Conservation (phyloP, 1,140 invertebrate genomes). For the Drosophila sulfurigaster region DNA sequence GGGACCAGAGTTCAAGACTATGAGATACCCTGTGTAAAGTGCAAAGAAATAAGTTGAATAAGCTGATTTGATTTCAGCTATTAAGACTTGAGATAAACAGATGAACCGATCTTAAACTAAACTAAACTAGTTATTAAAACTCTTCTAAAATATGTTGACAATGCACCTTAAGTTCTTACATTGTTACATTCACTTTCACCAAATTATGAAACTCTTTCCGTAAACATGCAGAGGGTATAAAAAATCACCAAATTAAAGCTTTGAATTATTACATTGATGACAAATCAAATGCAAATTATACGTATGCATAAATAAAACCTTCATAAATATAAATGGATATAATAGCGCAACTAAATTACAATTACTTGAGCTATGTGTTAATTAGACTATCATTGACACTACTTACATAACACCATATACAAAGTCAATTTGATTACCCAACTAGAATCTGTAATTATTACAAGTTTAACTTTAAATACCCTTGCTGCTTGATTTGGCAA, state of each 20-base stretch:
- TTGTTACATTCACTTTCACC: background rate
- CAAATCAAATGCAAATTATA: constrained; percentile 43
- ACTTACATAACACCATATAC: background rate
- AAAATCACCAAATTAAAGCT: constrained; percentile 49
- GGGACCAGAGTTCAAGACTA: background rate
- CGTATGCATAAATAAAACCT: background rate
- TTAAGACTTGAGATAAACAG: no score
- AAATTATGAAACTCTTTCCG: background rate
- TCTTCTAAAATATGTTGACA: no score
- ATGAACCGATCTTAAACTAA: no score
- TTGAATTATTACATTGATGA: constrained; percentile 27
- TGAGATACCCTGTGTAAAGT: background rate
- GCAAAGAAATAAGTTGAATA: background rate
- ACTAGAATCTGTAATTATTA: constrained; percentile 1
- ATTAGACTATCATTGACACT: constrained; percentile 2
- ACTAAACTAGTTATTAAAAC: no score
- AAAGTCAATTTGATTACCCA: background rate
- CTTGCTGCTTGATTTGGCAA: background rate
- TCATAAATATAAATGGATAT: background rate
- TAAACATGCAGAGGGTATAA: background rate
- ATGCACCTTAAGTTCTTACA: no score
- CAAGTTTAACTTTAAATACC: background rate
- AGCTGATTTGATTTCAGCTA: background rate
- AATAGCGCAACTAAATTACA: background rate
- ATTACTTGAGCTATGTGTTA: constrained; percentile 2